Percentiles rank a stretch among this genome's conserved stretches.
Conservation (phyloP, 2,113 vertebrate species). For the Poeciliopsis prolifica region DNA sequence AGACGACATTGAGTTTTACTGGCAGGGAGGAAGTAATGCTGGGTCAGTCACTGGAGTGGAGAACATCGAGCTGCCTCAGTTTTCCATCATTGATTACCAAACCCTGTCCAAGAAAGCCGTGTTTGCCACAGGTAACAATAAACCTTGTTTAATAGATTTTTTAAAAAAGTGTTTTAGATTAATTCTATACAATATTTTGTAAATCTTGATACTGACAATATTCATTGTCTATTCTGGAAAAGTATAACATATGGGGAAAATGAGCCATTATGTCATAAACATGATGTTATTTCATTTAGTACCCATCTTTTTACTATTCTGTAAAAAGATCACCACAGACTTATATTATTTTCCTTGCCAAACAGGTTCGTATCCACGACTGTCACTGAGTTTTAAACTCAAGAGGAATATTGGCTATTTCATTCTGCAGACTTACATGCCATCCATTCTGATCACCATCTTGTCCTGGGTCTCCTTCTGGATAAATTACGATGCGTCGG, state of each 20-base stretch:
- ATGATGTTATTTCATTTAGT: not conserved
- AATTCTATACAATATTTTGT: not conserved
- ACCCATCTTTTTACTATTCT: not conserved
- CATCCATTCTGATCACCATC: slow-evolving; percentile 60
- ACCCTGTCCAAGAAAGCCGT: slow-evolving; percentile 91
- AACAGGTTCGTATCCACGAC: slow-evolving; percentile 90
- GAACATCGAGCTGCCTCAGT: slow-evolving; percentile 94
- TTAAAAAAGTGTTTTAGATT: not conserved
- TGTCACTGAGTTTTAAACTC: slow-evolving; percentile 78
- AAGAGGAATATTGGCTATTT: slow-evolving; percentile 65
- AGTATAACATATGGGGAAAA: not conserved
- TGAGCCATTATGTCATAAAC: not conserved
- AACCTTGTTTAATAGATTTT: not conserved
- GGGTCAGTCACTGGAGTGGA: slow-evolving; percentile 90
- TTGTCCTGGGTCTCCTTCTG: slow-evolving; percentile 64
- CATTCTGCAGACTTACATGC: slow-evolving; percentile 63
- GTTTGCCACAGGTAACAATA: slow-evolving; percentile 88
- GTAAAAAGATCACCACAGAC: not conserved
- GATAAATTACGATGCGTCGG: slow-evolving; percentile 94
- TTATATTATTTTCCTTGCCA: not conserved
- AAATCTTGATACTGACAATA: not conserved
- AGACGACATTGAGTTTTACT: slow-evolving; percentile 96
- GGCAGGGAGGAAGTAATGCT: slow-evolving; percentile 87
- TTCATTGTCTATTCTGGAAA: not conserved
- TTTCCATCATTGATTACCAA: slow-evolving; percentile 93